Evolutionary conservation across 92 coral and sea anemone species (phyloP).

Genomic region (Palythoa caribaeorum): DNA sequence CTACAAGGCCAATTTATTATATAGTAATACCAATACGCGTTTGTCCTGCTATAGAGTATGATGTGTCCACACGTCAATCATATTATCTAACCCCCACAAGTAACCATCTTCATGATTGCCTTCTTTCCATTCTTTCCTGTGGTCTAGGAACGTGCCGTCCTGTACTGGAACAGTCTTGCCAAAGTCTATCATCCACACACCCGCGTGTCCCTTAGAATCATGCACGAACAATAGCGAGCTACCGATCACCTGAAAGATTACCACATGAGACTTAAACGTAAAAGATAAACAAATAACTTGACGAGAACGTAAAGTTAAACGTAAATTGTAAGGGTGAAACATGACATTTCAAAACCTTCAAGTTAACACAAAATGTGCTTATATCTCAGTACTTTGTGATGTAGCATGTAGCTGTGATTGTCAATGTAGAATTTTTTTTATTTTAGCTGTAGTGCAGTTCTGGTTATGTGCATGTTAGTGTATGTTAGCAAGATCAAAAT

Average conservation of each 20-base stretch:
- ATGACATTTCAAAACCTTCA: too few species aligned
- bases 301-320: too few species aligned
- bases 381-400: too few species aligned
- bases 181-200: constrained; percentile 98
- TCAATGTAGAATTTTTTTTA: too few species aligned
- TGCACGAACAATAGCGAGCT: constrained; percentile 96
- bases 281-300: too few species aligned
- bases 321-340: too few species aligned
- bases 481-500: too few species aligned
- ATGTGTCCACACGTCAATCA: constrained; percentile 92
- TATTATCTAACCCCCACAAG: constrained; percentile 95
- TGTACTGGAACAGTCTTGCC: constrained; percentile 89
- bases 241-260: constrained; percentile 83
- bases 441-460: too few species aligned
- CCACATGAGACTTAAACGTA: background rate
- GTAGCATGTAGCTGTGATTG: too few species aligned
- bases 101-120: constrained; percentile 99
- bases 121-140: constrained; percentile 87
- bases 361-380: too few species aligned
- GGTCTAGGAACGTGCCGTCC: constrained; percentile 76
- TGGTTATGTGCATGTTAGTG: too few species aligned
- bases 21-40: background rate
- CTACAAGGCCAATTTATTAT: background rate
- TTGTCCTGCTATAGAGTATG: constrained; percentile 34
- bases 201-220: constrained; percentile 86